Percentiles rank a stretch among this genome's conserved stretches.
Conservation (phyloP, 1,140 invertebrate genomes). For the Drosophila ogumai region DNA sequence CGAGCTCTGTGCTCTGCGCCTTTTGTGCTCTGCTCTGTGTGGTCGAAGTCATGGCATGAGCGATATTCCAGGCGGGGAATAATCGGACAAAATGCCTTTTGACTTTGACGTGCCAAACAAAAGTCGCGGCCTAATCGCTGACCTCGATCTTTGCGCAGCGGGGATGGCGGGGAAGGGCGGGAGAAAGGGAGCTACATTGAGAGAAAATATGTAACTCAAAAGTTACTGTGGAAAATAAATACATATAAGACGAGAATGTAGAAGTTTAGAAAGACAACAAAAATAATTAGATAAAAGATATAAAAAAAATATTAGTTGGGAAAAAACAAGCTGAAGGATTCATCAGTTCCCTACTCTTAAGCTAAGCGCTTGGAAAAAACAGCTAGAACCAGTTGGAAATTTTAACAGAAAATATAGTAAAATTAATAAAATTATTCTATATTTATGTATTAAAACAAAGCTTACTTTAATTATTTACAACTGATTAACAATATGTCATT, state of each 20-base stretch:
- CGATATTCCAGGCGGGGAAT: slow-evolving; percentile 39
- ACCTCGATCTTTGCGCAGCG: slow-evolving; percentile 64
- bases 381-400: too few species aligned
- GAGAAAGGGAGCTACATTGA: slow-evolving; percentile 35
- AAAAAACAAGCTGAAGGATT: too few species aligned
- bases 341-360: too few species aligned
- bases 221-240: not conserved
- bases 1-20: not conserved
- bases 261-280: not conserved
- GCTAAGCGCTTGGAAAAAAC: too few species aligned
- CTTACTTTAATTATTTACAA: too few species aligned
- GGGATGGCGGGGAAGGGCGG: slow-evolving; percentile 1
- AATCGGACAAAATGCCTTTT: slow-evolving; percentile 77
- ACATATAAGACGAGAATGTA: rapidly evolving
- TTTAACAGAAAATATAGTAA: too few species aligned
- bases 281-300: not conserved
- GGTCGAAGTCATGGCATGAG: slow-evolving; percentile 28
- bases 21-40: slow-evolving; percentile 28
- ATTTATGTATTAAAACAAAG: too few species aligned
- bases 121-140: slow-evolving; percentile 71
- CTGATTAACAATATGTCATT: too few species aligned
- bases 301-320: too few species aligned
- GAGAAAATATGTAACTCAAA: not conserved
- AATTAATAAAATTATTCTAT: too few species aligned
- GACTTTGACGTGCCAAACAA: slow-evolving; percentile 69